These are phyloP conservation scores for Saxidomus purpurata DNA, from an alignment of 1,140 invertebrate genomes.

Conservation along the genomic window DNA sequence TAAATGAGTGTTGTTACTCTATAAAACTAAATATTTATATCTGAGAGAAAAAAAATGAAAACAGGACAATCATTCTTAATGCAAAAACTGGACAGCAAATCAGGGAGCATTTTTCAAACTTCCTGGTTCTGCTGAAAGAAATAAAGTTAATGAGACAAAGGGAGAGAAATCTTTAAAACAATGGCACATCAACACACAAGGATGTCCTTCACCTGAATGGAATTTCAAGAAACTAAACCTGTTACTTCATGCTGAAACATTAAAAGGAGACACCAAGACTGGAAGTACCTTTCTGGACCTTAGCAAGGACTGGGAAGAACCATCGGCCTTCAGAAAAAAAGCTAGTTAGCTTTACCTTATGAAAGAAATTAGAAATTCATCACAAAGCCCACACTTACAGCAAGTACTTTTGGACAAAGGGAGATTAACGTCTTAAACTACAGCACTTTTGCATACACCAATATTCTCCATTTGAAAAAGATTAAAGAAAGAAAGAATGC, in stretches of 20 bases:
- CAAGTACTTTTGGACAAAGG: too few species aligned
- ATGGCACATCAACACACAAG: neutral
- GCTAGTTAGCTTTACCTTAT: too few species aligned
- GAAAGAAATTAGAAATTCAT: too few species aligned
- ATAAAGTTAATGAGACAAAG: neutral
- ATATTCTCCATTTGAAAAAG: neutral
- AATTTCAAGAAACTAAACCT: too few species aligned
- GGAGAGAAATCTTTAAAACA: neutral
- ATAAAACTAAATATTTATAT: conserved; percentile 10
- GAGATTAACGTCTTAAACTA: neutral
- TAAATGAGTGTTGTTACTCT: neutral
- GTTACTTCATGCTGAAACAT: too few species aligned
- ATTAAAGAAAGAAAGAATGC: neutral
- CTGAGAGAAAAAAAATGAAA: neutral
- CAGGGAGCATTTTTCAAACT: conserved; percentile 21
- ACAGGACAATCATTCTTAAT: neutral
- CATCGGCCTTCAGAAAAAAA: too few species aligned
- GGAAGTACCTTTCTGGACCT: too few species aligned
- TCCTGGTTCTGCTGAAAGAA: neutral
- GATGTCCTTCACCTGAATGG: neutral
- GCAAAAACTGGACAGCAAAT: neutral
- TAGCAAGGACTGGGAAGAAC: too few species aligned
- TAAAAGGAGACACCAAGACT: too few species aligned
- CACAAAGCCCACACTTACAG: too few species aligned
- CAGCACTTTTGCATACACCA: neutral